Percentiles rank a stretch among this genome's conserved stretches.
phyloP scores from a whole-genome alignment of 2,888 invertebrate genomes.

The Rotaria socialis region DNA sequence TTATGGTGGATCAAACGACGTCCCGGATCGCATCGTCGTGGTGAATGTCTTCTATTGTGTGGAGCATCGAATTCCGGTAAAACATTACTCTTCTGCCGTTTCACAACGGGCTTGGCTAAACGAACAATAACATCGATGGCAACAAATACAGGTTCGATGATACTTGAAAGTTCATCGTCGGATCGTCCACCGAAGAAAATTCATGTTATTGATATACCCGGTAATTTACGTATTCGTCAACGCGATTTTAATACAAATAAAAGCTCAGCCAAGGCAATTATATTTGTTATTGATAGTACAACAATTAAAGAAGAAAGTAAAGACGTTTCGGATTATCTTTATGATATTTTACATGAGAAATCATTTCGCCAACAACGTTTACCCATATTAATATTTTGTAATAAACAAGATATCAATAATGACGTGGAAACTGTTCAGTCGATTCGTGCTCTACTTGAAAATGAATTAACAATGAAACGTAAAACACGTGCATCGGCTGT shows the following conservation, averaged over 20 bases:
- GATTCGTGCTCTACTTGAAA: not conserved
- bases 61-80: slow-evolving; percentile 19
- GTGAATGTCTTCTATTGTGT: slow-evolving; percentile 11
- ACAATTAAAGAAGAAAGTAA: not conserved
- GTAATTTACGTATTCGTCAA: slow-evolving; percentile 36
- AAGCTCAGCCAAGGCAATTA: not conserved
- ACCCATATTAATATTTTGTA: slow-evolving; percentile 30
- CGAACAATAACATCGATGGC: not conserved
- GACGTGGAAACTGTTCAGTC: not conserved
- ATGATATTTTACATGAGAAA: slow-evolving; percentile 32
- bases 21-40: not conserved
- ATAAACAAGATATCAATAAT: slow-evolving; percentile 16
- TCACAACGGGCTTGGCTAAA: not conserved
- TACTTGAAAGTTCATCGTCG: not conserved
- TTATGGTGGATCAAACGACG: slow-evolving; percentile 1
- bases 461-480: slow-evolving; percentile 29
- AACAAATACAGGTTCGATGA: not conserved
- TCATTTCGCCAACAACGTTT: slow-evolving; percentile 16
- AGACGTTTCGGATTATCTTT: slow-evolving; percentile 2
- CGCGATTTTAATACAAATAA: not conserved
- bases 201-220: slow-evolving; percentile 12
- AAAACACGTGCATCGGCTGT: slow-evolving; percentile 29
- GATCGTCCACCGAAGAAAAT: not conserved
- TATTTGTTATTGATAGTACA: slow-evolving; percentile 23
- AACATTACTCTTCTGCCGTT: not conserved